Evolutionary conservation across 37 sponge, comb jelly and placozoan species (phyloP).

Genomic region (Hormiphora californensis): DNA sequence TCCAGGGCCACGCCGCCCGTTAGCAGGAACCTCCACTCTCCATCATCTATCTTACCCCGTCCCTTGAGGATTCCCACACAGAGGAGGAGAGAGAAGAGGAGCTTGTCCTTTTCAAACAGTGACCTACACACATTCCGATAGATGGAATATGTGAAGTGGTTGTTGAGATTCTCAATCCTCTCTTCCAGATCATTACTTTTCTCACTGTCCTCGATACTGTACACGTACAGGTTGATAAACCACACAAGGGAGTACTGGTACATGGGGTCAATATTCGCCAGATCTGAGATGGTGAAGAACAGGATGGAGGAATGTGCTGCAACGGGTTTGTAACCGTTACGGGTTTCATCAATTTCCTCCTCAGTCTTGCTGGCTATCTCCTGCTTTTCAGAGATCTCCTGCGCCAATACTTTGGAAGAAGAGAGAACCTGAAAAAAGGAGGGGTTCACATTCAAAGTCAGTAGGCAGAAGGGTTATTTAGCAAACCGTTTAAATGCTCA

Average conservation of each 20-base stretch:
- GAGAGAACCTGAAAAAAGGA: slow-evolving; percentile 65
- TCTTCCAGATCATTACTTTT: slow-evolving; percentile 73
- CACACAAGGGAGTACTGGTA: slow-evolving; percentile 93
- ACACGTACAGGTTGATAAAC: slow-evolving; percentile 92
- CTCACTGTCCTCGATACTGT: slow-evolving; percentile 82
- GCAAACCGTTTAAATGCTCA: no score
- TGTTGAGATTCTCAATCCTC: slow-evolving; percentile 80
- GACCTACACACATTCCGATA: slow-evolving; percentile 97
- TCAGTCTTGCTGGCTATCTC: slow-evolving; percentile 87
- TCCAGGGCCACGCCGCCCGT: slow-evolving; percentile 99
- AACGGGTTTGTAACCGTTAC: slow-evolving; percentile 94
- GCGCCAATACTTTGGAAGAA: slow-evolving; percentile 84
- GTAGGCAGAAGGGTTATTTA: no score
- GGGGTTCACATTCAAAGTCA: no score
- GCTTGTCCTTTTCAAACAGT: slow-evolving; percentile 97
- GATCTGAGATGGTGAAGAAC: slow-evolving; percentile 95
- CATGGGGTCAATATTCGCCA: slow-evolving; percentile 97
- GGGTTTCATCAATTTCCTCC: slow-evolving; percentile 89
- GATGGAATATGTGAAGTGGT: slow-evolving; percentile 92
- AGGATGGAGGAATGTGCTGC: slow-evolving; percentile 86
- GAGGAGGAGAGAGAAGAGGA: slow-evolving; percentile 88
- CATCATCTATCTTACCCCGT: slow-evolving; percentile 81
- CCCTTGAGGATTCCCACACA: slow-evolving; percentile 81
- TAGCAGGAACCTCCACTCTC: slow-evolving; percentile 90
- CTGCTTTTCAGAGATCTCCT: slow-evolving; percentile 86